Percentiles rank a stretch among this genome's conserved stretches.
phyloP scores from a whole-genome alignment of 1,140 invertebrate species.

The Drosophila hydei region DNA sequence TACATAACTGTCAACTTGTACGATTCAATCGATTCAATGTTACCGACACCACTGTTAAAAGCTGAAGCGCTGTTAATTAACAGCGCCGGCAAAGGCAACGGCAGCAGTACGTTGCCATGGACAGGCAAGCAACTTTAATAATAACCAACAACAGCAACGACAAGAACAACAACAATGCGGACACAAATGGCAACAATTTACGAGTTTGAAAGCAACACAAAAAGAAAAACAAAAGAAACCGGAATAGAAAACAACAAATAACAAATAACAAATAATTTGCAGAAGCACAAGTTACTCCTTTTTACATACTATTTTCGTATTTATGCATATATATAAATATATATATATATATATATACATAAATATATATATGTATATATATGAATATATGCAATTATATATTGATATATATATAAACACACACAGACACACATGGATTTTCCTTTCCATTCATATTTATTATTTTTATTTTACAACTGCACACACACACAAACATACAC shows the following conservation, averaged over 20 bases:
- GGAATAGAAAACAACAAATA: constrained; percentile 1
- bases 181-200: constrained; percentile 47
- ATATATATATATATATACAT: background rate
- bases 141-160: constrained; percentile 9
- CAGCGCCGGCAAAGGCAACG: constrained; percentile 3
- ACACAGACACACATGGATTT: background rate
- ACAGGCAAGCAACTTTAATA: constrained; percentile 13
- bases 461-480: constrained; percentile 29
- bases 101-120: constrained; percentile 1
- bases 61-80: constrained; percentile 1
- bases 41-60: constrained; percentile 4
- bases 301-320: constrained; percentile 23
- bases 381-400: background rate
- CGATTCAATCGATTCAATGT: constrained; percentile 19
- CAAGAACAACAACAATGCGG: constrained; percentile 37
- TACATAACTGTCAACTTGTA: constrained; percentile 27
- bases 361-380: background rate
- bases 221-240: background rate
- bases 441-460: constrained; percentile 37
- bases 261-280: too few relatives aligned
- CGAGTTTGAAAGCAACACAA: constrained; percentile 16
- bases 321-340: constrained; percentile 3
- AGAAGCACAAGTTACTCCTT: constrained; percentile 35
- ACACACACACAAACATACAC: constrained; percentile 8
- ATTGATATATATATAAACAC: background rate